These are phyloP conservation scores for Trachelus tabidus DNA, from an alignment of 2,888 invertebrate species.

Conservation along the genomic window DNA sequence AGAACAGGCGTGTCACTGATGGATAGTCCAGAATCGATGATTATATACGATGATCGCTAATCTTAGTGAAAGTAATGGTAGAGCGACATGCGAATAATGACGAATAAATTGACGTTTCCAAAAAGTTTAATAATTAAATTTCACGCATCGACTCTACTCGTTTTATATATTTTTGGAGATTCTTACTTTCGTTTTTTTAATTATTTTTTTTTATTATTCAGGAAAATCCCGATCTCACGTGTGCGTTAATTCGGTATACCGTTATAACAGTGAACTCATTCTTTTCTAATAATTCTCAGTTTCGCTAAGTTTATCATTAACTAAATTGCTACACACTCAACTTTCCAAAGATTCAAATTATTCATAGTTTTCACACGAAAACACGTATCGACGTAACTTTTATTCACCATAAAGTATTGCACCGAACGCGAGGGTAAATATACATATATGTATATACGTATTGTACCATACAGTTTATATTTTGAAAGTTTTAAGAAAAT, in stretches of 20 bases:
- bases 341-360: not conserved
- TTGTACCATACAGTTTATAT: not conserved
- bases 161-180: not conserved
- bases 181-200: not conserved
- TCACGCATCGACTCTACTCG: not conserved
- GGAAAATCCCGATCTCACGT: not conserved
- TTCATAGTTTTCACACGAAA: not conserved
- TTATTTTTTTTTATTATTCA: not conserved
- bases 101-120: not conserved
- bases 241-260: not conserved
- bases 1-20: constrained; percentile 24
- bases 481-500: not conserved
- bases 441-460: not conserved
- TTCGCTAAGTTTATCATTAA: not conserved
- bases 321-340: not conserved
- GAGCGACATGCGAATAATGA: not conserved
- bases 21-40: not conserved
- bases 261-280: not conserved
- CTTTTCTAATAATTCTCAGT: not conserved
- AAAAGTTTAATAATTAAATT: not conserved
- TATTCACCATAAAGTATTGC: not conserved
- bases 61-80: not conserved
- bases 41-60: not conserved
- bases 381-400: not conserved
- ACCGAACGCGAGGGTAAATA: not conserved